Conservation (phyloP, 1,140 invertebrate species). For the Helicoverpa armigera region DNA sequence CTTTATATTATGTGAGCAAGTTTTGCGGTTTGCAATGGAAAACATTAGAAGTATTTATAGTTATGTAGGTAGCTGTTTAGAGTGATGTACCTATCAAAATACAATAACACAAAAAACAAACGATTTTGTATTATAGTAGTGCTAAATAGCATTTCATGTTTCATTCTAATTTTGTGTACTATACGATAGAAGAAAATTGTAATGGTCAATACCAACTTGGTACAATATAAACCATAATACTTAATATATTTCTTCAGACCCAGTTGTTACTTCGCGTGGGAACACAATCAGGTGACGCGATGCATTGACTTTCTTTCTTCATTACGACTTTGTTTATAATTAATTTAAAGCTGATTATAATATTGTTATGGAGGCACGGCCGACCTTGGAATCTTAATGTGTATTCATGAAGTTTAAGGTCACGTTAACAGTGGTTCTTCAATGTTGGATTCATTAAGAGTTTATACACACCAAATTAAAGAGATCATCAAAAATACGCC, state of each 20-base stretch:
- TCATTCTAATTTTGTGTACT: too few species aligned
- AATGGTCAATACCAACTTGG: too few species aligned
- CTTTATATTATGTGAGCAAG: neutral
- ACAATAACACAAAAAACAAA: too few species aligned
- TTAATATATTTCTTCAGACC: neutral
- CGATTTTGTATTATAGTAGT: too few species aligned
- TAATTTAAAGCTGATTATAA: conserved; percentile 10
- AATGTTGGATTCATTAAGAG: conserved; percentile 10
- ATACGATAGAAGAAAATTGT: too few species aligned
- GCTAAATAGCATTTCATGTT: too few species aligned
- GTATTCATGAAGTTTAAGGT: conserved; percentile 45
- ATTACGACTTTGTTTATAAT: neutral
- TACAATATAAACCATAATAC: neutral
- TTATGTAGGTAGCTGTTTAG: too few species aligned
- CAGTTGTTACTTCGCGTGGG: conserved; percentile 7
- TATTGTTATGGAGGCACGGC: conserved; percentile 12
- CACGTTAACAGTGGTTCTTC: conserved; percentile 9
- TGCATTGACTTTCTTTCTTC: neutral
- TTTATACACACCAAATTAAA: neutral
- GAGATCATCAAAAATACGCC: neutral
- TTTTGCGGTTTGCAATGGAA: neutral
- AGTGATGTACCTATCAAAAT: too few species aligned
- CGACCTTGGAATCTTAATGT: conserved; percentile 39
- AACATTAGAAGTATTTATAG: too few species aligned
- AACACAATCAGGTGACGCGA: conserved; percentile 2